Evolutionary conservation across 2,113 vertebrate species (phyloP).

Genomic region (Neodontobutis hainanensis): DNA sequence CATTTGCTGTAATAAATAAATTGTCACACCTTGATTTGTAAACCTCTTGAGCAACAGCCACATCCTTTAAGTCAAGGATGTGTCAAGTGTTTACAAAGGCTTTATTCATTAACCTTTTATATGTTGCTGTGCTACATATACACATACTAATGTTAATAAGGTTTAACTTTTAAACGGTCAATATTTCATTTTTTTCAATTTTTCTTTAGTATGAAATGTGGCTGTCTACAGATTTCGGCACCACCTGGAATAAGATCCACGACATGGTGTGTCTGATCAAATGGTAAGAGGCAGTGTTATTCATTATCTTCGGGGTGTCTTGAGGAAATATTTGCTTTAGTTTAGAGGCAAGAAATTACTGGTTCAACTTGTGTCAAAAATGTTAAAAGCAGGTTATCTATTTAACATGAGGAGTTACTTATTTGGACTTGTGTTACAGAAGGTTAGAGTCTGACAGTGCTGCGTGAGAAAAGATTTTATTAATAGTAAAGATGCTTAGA

Average conservation of each 20-base stretch:
- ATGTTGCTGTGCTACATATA: background rate
- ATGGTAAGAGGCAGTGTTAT: slow-evolving; percentile 81
- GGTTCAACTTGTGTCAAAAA: background rate
- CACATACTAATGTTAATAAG: background rate
- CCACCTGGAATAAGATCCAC: slow-evolving; percentile 85
- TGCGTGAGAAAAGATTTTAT: background rate
- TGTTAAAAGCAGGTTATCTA: background rate
- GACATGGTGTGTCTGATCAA: slow-evolving; percentile 87
- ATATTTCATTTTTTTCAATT: background rate
- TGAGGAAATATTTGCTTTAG: background rate
- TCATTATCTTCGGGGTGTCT: background rate
- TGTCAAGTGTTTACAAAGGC: slow-evolving; percentile 21
- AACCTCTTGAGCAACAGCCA: slow-evolving; percentile 2
- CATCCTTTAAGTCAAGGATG: background rate
- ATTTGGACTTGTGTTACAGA: background rate
- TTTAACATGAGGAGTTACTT: background rate
- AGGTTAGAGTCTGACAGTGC: background rate
- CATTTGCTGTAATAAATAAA: background rate
- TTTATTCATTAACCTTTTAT: slow-evolving; percentile 26
- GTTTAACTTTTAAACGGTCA: background rate
- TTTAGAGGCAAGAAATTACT: background rate
- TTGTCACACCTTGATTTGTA: background rate
- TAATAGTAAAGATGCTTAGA: slow-evolving; percentile 2
- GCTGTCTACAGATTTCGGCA: slow-evolving; percentile 88
- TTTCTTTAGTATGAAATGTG: slow-evolving; percentile 86